A percentile compares a stretch with the other conserved stretches of the same genome.
phyloP scores from a whole-genome alignment of 2,797 vertebrate species.

The Bradypodion pumilum region DNA sequence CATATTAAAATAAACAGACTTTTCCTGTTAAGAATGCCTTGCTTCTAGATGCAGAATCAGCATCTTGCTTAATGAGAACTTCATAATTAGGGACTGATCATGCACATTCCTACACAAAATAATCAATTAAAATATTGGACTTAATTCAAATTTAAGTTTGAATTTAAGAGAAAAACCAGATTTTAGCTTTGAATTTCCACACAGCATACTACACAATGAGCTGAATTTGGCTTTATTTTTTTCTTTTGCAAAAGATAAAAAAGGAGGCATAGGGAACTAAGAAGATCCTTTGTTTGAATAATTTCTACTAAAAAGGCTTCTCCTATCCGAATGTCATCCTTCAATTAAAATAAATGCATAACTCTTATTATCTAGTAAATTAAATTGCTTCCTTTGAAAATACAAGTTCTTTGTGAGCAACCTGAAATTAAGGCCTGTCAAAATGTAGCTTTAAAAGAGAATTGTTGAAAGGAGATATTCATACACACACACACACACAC shows the following conservation, averaged over 20 bases:
- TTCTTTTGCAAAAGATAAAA: conserved; percentile 9
- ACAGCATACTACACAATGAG: neutral
- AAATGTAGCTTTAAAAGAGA: conserved; percentile 44
- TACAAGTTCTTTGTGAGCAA: conserved; percentile 62
- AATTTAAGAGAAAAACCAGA: neutral
- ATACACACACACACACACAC: neutral
- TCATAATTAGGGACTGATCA: no score
- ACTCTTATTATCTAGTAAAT: conserved; percentile 66
- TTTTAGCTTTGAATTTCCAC: neutral
- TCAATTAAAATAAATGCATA: conserved; percentile 63
- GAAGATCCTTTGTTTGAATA: conserved; percentile 61
- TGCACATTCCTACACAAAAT: no score
- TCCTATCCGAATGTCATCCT: conserved; percentile 67
- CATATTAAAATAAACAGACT: no score
- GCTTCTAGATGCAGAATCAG: neutral
- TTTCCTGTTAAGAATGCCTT: no score
- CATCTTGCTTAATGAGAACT: no score
- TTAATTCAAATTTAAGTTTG: neutral
- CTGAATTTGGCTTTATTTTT: conserved; percentile 9
- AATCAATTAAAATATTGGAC: no score
- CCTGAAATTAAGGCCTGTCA: conserved; percentile 48
- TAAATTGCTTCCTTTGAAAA: conserved; percentile 61
- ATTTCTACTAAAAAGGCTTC: conserved; percentile 63
- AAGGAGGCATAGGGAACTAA: conserved; percentile 30
- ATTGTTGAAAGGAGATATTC: neutral